Evolutionary conservation across 2,888 invertebrate species (phyloP), one percentile per base, ranked within the genome.

Genomic region (Agelastica alni): DNA sequence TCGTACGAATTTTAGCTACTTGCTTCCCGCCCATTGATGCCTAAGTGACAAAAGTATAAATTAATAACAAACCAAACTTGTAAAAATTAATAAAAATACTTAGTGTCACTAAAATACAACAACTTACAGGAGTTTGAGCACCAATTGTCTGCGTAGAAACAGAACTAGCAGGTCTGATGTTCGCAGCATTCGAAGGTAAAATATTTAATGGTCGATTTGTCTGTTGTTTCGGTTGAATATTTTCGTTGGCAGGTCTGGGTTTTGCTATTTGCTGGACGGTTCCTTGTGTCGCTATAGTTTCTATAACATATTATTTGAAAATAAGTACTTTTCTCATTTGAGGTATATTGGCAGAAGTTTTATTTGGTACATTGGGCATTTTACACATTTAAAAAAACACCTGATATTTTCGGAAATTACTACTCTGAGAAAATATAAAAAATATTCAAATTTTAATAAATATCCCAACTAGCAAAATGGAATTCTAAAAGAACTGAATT

Each of bases 101-200:
- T 13, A 16, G 5, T 28, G 20, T 43, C 9, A 16, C 3, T n/a
- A 28, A 26, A 28, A 30, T 4, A 14, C 12, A 43, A 28, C 13
- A 1, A 65, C 70, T 63, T 70, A 82, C 83, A 72, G 82, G 82
- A 1, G 81, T 76, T 70, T 84, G 84, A 44, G 80, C 83, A 41
- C 74, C 76, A 48, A 75, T 75, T 0, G 93, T 93, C 76, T 93
- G 93, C 0, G 93, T 93, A 4, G 92, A 91, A 7, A 93, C 92
- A 0, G 91, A 91, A 64, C 90, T 87, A 3, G 80, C 89, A 0
- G 92, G 91, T 43, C 92, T 81, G 60, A 89, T 85, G 64, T 82
- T 83, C 10, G 80, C 77, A 44, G 81, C 78, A 66, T 83, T 80
- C 78, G 77, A 77, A 77, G 77, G 75, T 52, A 77, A 60, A 60